Evolutionary conservation across 2,113 vertebrate species (phyloP).

Genomic region (Galbula dea): DNA sequence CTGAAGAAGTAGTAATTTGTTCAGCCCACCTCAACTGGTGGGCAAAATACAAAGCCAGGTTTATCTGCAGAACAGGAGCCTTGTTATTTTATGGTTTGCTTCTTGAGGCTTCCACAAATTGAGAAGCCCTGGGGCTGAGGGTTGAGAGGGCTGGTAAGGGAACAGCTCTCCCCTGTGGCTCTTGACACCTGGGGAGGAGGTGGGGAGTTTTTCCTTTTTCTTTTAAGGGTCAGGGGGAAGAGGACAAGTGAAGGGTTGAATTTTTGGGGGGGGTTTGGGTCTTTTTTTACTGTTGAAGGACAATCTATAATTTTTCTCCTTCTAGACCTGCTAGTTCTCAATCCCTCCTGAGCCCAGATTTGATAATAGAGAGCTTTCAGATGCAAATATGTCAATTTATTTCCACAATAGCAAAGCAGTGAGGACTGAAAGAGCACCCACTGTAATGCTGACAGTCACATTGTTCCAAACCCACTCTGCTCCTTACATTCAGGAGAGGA

Average conservation of each 20-base stretch:
- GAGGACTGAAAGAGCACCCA: slow-evolving; percentile 15
- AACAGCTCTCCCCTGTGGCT: neutral
- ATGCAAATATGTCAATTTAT: slow-evolving; percentile 58
- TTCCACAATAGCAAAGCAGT: slow-evolving; percentile 1
- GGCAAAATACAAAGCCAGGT: neutral
- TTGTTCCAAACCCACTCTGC: neutral
- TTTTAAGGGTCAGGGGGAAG: neutral
- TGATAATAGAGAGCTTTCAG: slow-evolving; percentile 35
- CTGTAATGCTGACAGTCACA: neutral
- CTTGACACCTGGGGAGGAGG: neutral
- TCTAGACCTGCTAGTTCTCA: neutral
- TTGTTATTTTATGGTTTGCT: neutral
- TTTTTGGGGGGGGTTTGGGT: too few relatives aligned
- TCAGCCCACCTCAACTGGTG: rapidly evolving
- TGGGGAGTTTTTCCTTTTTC: neutral
- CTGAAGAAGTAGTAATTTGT: neutral
- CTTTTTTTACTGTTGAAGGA: neutral
- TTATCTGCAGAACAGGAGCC: neutral
- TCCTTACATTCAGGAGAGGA: neutral
- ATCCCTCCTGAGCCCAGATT: neutral
- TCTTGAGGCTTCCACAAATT: neutral
- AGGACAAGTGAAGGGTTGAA: neutral
- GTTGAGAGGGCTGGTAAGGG: neutral
- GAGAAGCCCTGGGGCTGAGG: neutral
- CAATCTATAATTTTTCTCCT: neutral